phyloP scores from a whole-genome alignment of 2,888 invertebrate species.

The Parochlus steinenii region DNA sequence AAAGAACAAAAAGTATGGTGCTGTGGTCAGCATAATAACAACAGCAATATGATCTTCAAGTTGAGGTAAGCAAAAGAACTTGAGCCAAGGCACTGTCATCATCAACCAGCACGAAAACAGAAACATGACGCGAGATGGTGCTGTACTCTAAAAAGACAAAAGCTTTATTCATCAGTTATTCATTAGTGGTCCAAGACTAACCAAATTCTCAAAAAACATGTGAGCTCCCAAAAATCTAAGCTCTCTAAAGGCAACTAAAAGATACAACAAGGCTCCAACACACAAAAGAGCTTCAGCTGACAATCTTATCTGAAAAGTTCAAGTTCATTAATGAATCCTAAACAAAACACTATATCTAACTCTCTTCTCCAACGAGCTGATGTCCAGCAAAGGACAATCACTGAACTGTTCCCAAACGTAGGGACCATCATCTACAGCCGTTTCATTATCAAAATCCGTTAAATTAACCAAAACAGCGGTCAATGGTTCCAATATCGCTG shows the following conservation, averaged over 20 bases:
- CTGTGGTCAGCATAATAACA: constrained; percentile 86
- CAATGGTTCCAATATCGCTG: background rate
- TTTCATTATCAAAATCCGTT: constrained; percentile 16
- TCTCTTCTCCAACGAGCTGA: constrained; percentile 24
- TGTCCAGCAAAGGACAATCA: constrained; percentile 28
- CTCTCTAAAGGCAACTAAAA: constrained; percentile 71
- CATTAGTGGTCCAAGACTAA: constrained; percentile 33
- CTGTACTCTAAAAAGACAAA: constrained; percentile 51
- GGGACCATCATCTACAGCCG: constrained; percentile 14
- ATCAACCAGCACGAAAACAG: constrained; percentile 82
- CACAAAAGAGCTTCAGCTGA: constrained; percentile 63
- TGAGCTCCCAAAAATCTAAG: constrained; percentile 79
- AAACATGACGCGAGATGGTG: constrained; percentile 86
- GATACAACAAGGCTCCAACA: constrained; percentile 68
- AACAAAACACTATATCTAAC: constrained; percentile 13
- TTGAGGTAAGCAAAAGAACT: constrained; percentile 69
- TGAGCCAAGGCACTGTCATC: constrained; percentile 65
- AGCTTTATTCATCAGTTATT: constrained; percentile 25
- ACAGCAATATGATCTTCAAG: constrained; percentile 85
- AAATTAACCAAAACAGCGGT: constrained; percentile 22
- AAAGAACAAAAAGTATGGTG: constrained; percentile 94
- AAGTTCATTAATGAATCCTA: background rate
- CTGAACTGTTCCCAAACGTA: constrained; percentile 28
- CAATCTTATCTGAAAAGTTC: constrained; percentile 41
- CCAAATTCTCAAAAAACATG: constrained; percentile 91